Conservation (phyloP, 2,888 invertebrate genomes). For the Oxystoma pomonae region DNA sequence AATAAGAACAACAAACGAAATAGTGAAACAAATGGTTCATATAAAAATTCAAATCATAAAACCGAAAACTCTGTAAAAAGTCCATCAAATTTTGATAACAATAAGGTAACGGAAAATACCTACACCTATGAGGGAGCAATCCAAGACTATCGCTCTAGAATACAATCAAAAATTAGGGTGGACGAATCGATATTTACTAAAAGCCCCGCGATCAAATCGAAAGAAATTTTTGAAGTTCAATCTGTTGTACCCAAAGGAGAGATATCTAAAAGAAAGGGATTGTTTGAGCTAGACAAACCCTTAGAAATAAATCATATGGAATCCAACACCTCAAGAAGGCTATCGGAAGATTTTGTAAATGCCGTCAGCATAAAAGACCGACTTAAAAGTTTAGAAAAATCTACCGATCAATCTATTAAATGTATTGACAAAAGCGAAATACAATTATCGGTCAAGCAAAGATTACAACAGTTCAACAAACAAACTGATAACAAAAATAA, state of each 20-base stretch:
- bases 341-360: slow-evolving; percentile 61
- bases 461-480: slow-evolving; percentile 33
- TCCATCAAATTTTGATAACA: slow-evolving; percentile 40
- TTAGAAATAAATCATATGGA: slow-evolving; percentile 47
- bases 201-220: slow-evolving; percentile 35
- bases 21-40: too few species aligned
- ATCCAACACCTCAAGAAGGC: slow-evolving; percentile 48
- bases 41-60: background rate
- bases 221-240: slow-evolving; percentile 40
- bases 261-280: slow-evolving; percentile 74
- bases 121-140: slow-evolving; percentile 87
- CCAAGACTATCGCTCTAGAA: slow-evolving; percentile 78
- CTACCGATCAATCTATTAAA: slow-evolving; percentile 52
- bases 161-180: slow-evolving; percentile 50
- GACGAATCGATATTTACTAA: slow-evolving; percentile 40
- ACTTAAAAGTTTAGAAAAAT: slow-evolving; percentile 64
- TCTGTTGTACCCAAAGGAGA: slow-evolving; percentile 68
- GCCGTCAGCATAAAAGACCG: slow-evolving; percentile 70
- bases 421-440: slow-evolving; percentile 32
- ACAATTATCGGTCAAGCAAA: slow-evolving; percentile 34
- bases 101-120: slow-evolving; percentile 68
- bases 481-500: slow-evolving; percentile 28
- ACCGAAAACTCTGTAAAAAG: background rate
- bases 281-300: slow-evolving; percentile 70
- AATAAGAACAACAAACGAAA: background rate